These are phyloP conservation scores for Chlamydotis undulata DNA, from an alignment of 2,113 vertebrate species.

Conservation along the genomic window DNA sequence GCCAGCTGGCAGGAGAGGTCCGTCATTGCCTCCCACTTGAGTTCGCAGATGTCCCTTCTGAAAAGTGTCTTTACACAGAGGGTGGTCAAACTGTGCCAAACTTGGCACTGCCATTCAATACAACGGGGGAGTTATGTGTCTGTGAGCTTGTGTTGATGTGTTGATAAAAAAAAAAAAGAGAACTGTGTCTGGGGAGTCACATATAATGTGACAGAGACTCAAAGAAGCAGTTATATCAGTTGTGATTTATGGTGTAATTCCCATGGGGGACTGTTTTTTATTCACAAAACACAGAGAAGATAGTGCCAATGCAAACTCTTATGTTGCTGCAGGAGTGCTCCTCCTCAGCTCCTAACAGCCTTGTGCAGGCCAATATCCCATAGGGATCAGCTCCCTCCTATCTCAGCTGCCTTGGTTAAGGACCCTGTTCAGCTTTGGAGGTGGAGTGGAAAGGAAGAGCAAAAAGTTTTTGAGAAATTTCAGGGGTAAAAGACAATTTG, in stretches of 20 bases:
- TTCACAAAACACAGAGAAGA: not conserved
- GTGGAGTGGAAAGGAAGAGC: not conserved
- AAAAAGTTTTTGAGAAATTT: not conserved
- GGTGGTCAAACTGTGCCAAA: not conserved
- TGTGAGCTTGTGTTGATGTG: not conserved
- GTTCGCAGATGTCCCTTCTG: constrained; percentile 14
- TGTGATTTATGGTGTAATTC: not conserved
- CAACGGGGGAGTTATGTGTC: accelerated
- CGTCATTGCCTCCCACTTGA: not conserved
- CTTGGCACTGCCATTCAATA: not conserved
- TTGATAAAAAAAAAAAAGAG: not conserved
- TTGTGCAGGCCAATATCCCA: too few relatives aligned
- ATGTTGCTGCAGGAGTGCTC: not conserved
- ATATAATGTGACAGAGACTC: not conserved
- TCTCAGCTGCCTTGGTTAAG: accelerated
- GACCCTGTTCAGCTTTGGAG: too few relatives aligned
- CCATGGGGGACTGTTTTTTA: not conserved
- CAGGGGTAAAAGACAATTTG: not conserved
- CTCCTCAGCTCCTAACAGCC: not conserved
- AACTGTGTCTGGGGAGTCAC: not conserved
- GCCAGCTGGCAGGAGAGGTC: constrained; percentile 47
- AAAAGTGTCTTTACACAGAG: not conserved
- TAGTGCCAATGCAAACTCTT: not conserved
- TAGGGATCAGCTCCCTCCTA: accelerated
- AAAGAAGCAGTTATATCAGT: not conserved